These are phyloP conservation scores for Drosophila bocqueti DNA, from an alignment of 1,140 invertebrate species.

Conservation along the genomic window DNA sequence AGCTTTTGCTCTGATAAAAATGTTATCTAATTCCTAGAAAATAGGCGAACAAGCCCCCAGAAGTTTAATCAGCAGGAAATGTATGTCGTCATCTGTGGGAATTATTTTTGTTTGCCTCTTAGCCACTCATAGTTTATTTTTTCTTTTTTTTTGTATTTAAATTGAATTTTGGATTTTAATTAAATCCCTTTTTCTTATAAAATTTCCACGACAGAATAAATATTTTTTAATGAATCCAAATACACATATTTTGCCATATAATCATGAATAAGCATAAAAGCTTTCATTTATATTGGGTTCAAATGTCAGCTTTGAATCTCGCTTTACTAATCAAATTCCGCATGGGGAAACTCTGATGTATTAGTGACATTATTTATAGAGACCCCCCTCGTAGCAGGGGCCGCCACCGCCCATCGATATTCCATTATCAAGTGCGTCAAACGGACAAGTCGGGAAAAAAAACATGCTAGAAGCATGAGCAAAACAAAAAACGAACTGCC, in stretches of 20 bases:
- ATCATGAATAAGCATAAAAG: slow-evolving; percentile 5
- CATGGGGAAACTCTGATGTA: slow-evolving; percentile 5
- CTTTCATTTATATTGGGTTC: neutral
- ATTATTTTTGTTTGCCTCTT: neutral
- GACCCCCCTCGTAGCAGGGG: slow-evolving; percentile 16
- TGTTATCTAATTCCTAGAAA: slow-evolving; percentile 29
- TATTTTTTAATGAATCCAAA: neutral
- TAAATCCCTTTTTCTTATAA: neutral
- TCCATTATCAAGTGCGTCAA: slow-evolving; percentile 60
- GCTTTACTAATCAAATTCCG: slow-evolving; percentile 26
- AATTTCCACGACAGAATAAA: neutral
- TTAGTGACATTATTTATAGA: slow-evolving; percentile 8
- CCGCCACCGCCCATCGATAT: neutral
- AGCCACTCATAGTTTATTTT: neutral
- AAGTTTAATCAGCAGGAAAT: slow-evolving; percentile 27
- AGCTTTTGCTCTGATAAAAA: slow-evolving; percentile 8
- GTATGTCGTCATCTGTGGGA: slow-evolving; percentile 4
- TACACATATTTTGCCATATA: neutral
- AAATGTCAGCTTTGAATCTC: slow-evolving; percentile 10
- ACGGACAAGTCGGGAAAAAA: slow-evolving; percentile 21
- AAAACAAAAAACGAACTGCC: slow-evolving; percentile 37
- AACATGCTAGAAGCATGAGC: slow-evolving; percentile 19
- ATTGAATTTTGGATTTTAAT: neutral
- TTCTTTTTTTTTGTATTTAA: neutral
- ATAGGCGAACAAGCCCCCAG: slow-evolving; percentile 32